These are phyloP conservation scores for Trichomycterus rosablanca DNA, from an alignment of 2,113 vertebrate genomes.

Conservation along the genomic window DNA sequence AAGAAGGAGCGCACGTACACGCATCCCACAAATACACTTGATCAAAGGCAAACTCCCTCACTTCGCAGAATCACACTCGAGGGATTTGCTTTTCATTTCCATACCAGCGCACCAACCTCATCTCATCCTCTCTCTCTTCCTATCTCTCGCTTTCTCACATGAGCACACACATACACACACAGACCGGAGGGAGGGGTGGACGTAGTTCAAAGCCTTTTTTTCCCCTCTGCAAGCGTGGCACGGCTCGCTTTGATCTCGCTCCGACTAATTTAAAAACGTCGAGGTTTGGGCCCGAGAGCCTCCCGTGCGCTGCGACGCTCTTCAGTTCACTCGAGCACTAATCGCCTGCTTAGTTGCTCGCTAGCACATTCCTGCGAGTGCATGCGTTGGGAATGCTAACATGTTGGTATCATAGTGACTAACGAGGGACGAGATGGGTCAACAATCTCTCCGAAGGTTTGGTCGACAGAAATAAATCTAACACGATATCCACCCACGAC, in stretches of 20 bases:
- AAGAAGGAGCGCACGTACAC: constrained; percentile 21
- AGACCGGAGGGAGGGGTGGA: constrained; percentile 41
- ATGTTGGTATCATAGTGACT: not conserved
- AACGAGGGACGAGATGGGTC: constrained; percentile 20
- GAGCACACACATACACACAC: not conserved
- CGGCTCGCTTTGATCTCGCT: constrained; percentile 80
- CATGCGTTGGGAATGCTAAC: constrained; percentile 25
- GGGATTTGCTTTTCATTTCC: constrained; percentile 46
- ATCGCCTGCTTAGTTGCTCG: constrained; percentile 49
- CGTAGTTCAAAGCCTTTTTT: constrained; percentile 78
- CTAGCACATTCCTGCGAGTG: constrained; percentile 19
- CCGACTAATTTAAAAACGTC: constrained; percentile 82
- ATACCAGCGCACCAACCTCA: constrained; percentile 38
- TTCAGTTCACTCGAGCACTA: constrained; percentile 57
- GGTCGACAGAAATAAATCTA: too few relatives aligned
- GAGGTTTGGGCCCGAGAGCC: constrained; percentile 68
- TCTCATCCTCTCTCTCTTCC: constrained; percentile 15
- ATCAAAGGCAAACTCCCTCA: constrained; percentile 44
- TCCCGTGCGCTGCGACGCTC: constrained; percentile 71
- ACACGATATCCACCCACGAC: not conserved
- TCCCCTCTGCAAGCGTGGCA: constrained; percentile 71
- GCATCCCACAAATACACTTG: constrained; percentile 20
- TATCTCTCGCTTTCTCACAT: constrained; percentile 18
- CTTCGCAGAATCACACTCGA: constrained; percentile 40
- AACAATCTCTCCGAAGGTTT: constrained; percentile 7